These are phyloP conservation scores for Cybosia mesomella DNA, from an alignment of 2,888 invertebrate species.

Conservation along the genomic window DNA sequence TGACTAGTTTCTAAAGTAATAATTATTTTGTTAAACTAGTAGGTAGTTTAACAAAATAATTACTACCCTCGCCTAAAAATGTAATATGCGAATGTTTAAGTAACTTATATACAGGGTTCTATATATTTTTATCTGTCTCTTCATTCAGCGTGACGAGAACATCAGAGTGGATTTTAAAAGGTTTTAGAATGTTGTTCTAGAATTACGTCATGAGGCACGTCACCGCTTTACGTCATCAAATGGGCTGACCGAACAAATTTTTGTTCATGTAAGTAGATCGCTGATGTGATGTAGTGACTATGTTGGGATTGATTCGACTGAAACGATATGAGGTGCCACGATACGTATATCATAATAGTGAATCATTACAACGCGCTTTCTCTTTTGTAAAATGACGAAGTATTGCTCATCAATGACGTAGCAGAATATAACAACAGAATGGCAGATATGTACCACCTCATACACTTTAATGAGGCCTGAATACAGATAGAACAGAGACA, in stretches of 20 bases:
- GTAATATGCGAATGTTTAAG: background rate
- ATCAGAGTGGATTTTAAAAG: slow-evolving; percentile 36
- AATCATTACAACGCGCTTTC: no score
- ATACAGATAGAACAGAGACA: background rate
- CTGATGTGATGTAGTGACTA: background rate
- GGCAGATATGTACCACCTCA: background rate
- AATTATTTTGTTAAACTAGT: background rate
- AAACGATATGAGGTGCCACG: background rate
- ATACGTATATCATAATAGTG: background rate
- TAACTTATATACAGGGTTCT: background rate
- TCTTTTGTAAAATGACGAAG: background rate
- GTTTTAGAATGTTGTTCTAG: slow-evolving; percentile 29
- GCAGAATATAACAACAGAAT: slow-evolving; percentile 14
- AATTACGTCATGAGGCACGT: background rate
- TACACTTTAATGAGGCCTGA: slow-evolving; percentile 6
- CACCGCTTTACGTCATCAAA: background rate
- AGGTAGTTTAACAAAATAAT: background rate
- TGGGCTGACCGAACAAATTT: background rate
- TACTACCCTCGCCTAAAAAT: background rate
- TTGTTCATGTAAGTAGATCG: background rate
- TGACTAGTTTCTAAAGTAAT: background rate
- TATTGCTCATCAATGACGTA: slow-evolving; percentile 10
- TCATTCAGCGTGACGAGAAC: slow-evolving; percentile 21
- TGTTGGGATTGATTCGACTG: background rate
- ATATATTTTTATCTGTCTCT: background rate